Evolutionary conservation across 2,113 vertebrate species (phyloP).

Genomic region (Entelurus aequoreus): DNA sequence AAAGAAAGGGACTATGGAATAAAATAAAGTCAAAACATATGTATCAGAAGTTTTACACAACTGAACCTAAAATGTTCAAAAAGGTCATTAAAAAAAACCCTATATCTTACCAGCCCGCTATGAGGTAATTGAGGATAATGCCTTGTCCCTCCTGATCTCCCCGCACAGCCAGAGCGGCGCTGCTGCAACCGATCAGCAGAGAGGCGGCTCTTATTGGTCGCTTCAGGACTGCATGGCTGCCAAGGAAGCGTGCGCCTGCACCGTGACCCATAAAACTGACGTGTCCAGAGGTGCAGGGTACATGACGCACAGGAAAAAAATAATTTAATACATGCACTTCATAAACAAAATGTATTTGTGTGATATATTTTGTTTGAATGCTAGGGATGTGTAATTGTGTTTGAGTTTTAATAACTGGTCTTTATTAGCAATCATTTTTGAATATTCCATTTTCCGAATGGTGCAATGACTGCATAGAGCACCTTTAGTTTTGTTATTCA

Average conservation of each 20-base stretch:
- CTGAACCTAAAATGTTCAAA: background rate
- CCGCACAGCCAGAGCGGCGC: constrained; percentile 80
- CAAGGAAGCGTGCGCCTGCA: constrained; percentile 80
- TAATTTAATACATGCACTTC: background rate
- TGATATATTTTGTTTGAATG: background rate
- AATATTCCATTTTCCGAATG: too few relatives aligned
- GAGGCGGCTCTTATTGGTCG: constrained; percentile 75
- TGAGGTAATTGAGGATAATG: constrained; percentile 84
- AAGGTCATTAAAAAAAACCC: background rate
- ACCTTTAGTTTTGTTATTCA: too few relatives aligned
- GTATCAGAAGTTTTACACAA: background rate
- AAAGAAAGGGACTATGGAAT: constrained; percentile 75
- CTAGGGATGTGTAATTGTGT: background rate
- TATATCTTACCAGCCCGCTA: constrained; percentile 83
- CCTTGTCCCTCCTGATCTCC: constrained; percentile 83
- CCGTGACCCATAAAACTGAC: constrained; percentile 85
- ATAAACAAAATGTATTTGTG: background rate
- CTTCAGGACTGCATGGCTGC: constrained; percentile 72
- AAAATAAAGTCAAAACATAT: background rate
- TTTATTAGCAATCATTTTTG: too few relatives aligned
- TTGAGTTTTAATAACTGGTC: background rate
- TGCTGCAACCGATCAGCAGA: constrained; percentile 88
- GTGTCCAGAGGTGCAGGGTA: background rate
- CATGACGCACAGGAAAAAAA: background rate
- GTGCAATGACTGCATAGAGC: too few relatives aligned